Base-by-base conservation (phyloP, 2,797 vertebrate species). In the Melanogrammus aeglefinus region DNA sequence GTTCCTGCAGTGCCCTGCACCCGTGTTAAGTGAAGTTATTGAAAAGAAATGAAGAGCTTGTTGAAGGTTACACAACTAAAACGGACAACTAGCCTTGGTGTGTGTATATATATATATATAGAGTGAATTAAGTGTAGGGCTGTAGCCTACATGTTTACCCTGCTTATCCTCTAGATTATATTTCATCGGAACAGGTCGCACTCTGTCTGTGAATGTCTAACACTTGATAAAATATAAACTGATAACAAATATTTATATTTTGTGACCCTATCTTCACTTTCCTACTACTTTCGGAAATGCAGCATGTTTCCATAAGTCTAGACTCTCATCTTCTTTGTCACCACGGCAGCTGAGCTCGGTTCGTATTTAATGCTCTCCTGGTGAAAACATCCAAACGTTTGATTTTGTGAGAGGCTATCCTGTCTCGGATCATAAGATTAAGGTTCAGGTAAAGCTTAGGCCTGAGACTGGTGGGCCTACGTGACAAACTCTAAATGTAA, bases 21-120 rank as follows among this genome's bases (percentile, higher is more conserved):
- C 18, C 5, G 72, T 73, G 72, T 73, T 38, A 38, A 38, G 72
- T 29, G 75, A 33, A 75, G 39, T 18, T 38, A 36, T 41, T 13
- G n/a, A 27, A 27, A 27, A 73, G 69, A 47, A 29, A 73, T 41
- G 77, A 86, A 77, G 29, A 75, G 79, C 66, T 41, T 39, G 73
- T 78, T 85, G 72, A 88, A 88, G 86, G 82, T 87, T 86, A 85
- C 10, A 38, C 71, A 31, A 6, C 8, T 18, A 75, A 44, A 73
- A 33, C 7, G 24, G n/a, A n/a, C 47, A 3, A 21, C n/a, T 57
- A 57, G 47, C 47, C 47, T 16, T 14, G 77, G 75, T 38, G n/a
- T 69, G 12, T 24, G 13, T 27, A 69, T 69, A 27, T 69, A 69
- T 27, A 24, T 69, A 69, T 27, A 24, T 69, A 69, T 69, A 69